A percentile compares a stretch with the other conserved stretches of the same genome.
Evolutionary conservation across 1,140 invertebrate species (phyloP).

Genomic region (Cydia amplana): DNA sequence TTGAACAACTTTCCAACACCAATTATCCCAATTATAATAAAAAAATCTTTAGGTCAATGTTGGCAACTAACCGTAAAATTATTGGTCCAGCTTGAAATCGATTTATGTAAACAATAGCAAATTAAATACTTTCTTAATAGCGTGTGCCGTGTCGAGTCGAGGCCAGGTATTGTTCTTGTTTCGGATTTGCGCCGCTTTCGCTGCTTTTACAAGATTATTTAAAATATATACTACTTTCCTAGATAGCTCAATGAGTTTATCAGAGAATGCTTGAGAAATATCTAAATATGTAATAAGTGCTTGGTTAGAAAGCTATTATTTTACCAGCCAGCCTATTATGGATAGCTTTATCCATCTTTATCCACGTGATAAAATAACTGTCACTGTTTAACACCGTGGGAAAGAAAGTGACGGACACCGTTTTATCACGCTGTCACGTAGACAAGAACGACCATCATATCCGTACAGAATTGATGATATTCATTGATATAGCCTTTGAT

Average conservation of each 20-base stretch:
- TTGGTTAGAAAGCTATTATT: too few relatives aligned
- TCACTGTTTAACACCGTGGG: too few relatives aligned
- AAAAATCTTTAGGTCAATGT: constrained; percentile 23
- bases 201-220: neutral
- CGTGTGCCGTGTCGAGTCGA: constrained; percentile 11
- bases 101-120: constrained; percentile 17
- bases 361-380: too few relatives aligned
- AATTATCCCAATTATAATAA: neutral
- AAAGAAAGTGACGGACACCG: too few relatives aligned
- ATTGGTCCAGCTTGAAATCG: constrained; percentile 5
- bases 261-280: neutral
- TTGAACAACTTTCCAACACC: constrained; percentile 5
- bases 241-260: neutral
- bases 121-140: constrained; percentile 31
- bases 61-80: constrained; percentile 12
- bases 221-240: neutral
- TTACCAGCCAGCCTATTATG: too few relatives aligned
- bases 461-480: too few relatives aligned
- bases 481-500: too few relatives aligned
- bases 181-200: constrained; percentile 21
- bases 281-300: too few relatives aligned
- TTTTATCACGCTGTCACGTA: too few relatives aligned
- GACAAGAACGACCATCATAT: too few relatives aligned
- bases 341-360: too few relatives aligned
- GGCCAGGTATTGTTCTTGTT: constrained; percentile 22